A percentile compares a stretch with the other conserved stretches of the same genome.
Conservation (phyloP, 2,888 invertebrate genomes). For the Vesta saturnalis region DNA sequence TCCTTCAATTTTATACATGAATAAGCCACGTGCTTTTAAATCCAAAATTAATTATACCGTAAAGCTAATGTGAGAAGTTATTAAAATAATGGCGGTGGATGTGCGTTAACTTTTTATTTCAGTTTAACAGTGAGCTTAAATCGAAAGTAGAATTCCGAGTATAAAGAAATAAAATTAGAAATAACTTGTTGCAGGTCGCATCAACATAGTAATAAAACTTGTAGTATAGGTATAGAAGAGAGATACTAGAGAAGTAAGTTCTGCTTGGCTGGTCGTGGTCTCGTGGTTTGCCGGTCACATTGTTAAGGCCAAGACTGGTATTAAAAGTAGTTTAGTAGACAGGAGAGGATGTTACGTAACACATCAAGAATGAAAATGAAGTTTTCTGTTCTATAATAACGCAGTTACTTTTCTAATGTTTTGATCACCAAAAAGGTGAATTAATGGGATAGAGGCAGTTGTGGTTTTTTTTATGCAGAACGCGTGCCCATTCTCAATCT, state of each 20-base stretch:
- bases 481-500: neutral
- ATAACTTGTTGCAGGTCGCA: neutral
- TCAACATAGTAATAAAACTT: conserved; percentile 30
- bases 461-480: neutral
- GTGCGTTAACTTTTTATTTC: too few relatives aligned
- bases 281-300: conserved; percentile 37
- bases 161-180: neutral
- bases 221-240: conserved; percentile 1
- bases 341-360: conserved; percentile 35
- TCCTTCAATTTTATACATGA: conserved; percentile 25
- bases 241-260: conserved; percentile 31
- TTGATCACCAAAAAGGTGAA: neutral
- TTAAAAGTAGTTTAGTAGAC: conserved; percentile 39
- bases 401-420: neutral
- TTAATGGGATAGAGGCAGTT: too few relatives aligned
- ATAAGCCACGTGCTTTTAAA: conserved; percentile 31
- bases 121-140: neutral
- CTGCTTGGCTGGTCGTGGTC: conserved; percentile 34
- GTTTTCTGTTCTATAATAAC: neutral
- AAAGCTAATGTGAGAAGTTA: conserved; percentile 24
- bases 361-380: conserved; percentile 32
- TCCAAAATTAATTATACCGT: conserved; percentile 9
- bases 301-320: conserved; percentile 39
- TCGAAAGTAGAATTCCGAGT: neutral
- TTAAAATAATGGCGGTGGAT: conserved; percentile 24